Evolutionary conservation across 2,113 vertebrate species (phyloP).

Genomic region (Fukomys damarensis): DNA sequence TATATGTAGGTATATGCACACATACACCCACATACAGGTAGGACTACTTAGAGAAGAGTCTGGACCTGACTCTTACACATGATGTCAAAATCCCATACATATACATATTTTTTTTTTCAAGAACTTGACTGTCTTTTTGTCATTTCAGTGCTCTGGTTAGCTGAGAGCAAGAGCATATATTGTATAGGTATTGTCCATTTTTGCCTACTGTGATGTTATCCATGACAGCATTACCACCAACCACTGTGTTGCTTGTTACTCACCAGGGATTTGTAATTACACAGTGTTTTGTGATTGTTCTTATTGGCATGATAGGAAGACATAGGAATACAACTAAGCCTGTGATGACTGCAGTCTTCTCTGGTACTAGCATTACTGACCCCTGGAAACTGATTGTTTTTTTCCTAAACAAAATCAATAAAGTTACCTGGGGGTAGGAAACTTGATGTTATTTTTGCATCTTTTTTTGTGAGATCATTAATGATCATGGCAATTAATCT

Average conservation of each 20-base stretch:
- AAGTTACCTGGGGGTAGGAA: neutral
- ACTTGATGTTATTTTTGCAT: neutral
- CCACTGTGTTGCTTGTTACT: accelerated
- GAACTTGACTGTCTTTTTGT: neutral
- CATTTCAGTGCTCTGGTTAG: neutral
- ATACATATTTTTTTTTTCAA: neutral
- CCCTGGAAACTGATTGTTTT: neutral
- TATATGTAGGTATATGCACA: accelerated
- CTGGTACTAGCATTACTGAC: neutral
- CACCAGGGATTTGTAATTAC: neutral
- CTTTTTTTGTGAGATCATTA: neutral
- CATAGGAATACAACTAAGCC: neutral
- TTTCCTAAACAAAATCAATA: neutral
- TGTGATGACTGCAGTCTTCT: neutral
- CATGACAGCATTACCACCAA: neutral
- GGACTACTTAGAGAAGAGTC: neutral
- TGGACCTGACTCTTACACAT: neutral
- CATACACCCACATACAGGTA: neutral
- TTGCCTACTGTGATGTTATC: neutral
- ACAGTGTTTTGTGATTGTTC: neutral
- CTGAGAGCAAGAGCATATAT: neutral
- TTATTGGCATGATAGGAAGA: too few relatives aligned
- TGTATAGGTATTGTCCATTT: neutral
- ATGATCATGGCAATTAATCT: neutral
- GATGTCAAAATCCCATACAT: neutral